phyloP scores from a whole-genome alignment of 1,140 invertebrate genomes.

The Batillaria attramentaria region DNA sequence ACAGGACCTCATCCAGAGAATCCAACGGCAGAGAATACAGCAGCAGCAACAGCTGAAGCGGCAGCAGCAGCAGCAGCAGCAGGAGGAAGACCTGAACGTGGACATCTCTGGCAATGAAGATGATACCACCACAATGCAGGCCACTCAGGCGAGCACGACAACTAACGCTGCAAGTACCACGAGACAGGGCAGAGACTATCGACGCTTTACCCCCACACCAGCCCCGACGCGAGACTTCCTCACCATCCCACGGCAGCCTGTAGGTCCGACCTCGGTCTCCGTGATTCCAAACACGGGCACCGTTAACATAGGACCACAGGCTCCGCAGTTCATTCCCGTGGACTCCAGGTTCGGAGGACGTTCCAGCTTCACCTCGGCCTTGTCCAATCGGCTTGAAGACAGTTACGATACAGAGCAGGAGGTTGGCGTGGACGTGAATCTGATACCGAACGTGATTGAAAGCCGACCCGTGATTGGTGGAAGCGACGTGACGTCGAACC shows the following conservation, averaged over 20 bases:
- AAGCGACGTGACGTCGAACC: background rate
- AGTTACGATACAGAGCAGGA: no score
- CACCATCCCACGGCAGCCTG: background rate
- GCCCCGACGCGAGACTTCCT: background rate
- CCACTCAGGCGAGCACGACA: background rate
- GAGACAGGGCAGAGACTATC: no score
- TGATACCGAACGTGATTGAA: slow-evolving; percentile 10
- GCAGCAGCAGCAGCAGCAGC: background rate
- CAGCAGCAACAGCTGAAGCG: background rate
- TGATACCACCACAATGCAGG: background rate
- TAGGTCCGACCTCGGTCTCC: background rate
- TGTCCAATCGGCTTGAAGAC: slow-evolving; percentile 5
- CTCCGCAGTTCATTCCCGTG: background rate
- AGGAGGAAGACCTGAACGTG: background rate
- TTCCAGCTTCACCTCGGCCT: background rate
- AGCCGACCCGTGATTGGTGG: slow-evolving; percentile 27
- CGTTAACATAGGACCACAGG: background rate
- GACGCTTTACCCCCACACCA: no score
- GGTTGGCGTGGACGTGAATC: slow-evolving; percentile 12
- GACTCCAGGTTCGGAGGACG: background rate
- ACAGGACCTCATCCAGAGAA: no score
- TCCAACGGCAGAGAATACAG: no score
- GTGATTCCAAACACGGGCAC: background rate
- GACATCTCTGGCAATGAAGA: background rate
- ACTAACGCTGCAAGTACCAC: background rate